Percentiles rank a stretch among this genome's conserved stretches.
These are phyloP conservation scores for Corvus cornix DNA, from an alignment of 2,113 vertebrate species.

Conservation along the genomic window DNA sequence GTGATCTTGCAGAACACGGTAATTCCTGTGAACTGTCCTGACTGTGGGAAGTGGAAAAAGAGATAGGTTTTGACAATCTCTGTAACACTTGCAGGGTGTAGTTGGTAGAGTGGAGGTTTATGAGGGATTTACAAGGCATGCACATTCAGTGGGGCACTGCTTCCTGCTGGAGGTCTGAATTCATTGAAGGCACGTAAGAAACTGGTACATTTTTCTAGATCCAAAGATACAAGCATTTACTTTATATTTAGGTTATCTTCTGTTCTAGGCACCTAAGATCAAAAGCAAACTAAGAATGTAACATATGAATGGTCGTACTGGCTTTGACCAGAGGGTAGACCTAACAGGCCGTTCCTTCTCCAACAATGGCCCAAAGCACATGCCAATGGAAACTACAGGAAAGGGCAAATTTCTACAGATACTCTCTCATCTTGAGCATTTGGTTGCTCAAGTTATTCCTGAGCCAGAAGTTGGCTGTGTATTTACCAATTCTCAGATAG, in stretches of 20 bases:
- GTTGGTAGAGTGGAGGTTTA: not conserved
- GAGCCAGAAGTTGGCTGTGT: accelerated
- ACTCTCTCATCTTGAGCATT: not conserved
- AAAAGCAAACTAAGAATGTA: not conserved
- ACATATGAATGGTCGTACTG: accelerated
- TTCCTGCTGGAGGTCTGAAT: not conserved
- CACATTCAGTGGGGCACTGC: no score
- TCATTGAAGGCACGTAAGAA: not conserved
- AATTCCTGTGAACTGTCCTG: not conserved
- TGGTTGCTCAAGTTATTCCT: not conserved
- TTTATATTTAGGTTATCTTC: not conserved
- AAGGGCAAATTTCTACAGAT: not conserved
- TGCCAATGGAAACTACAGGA: not conserved
- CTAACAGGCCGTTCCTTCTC: not conserved
- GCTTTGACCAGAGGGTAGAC: not conserved
- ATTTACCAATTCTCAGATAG: not conserved
- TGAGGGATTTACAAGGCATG: not conserved
- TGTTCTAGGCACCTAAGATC: not conserved
- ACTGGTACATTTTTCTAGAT: not conserved
- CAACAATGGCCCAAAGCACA: not conserved
- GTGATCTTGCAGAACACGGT: not conserved
- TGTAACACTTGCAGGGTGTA: not conserved
- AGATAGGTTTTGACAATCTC: not conserved
- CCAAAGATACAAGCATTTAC: not conserved
- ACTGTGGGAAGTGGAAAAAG: not conserved